Evolutionary conservation across 2,113 vertebrate species (phyloP).

Genomic region (Rhineura floridana): DNA sequence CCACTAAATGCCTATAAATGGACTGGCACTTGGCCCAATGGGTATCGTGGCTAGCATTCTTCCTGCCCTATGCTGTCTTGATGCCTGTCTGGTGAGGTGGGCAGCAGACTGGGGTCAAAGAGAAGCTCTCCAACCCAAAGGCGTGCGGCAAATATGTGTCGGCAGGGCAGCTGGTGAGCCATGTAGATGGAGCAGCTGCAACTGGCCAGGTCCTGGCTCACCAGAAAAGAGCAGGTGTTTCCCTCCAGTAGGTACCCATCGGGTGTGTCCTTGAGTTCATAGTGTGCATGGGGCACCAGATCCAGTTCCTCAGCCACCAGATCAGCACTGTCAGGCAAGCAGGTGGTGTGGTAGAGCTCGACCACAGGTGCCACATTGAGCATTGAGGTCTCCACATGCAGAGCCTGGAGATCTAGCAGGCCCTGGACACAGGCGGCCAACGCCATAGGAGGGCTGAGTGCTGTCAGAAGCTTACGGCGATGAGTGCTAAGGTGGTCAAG

Average conservation of each 20-base stretch:
- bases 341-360: neutral
- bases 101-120: conserved; percentile 20
- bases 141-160: conserved; percentile 35
- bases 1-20: too few relatives aligned
- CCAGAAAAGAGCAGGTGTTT: conserved; percentile 18
- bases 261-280: neutral
- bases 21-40: too few relatives aligned
- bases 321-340: neutral
- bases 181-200: conserved; percentile 46
- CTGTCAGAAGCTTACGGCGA: conserved; percentile 13
- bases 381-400: neutral
- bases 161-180: conserved; percentile 27
- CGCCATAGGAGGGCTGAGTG: neutral
- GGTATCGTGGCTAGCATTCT: neutral
- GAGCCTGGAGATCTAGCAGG: conserved; percentile 26
- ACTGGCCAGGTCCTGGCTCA: conserved; percentile 17
- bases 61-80: neutral
- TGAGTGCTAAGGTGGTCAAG: conserved; percentile 28
- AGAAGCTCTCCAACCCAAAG: conserved; percentile 43
- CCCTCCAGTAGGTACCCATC: conserved; percentile 36
- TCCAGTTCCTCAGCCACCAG: conserved; percentile 21
- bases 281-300: neutral
- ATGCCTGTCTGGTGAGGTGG: neutral
- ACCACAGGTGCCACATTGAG: conserved; percentile 1
- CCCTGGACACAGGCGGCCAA: conserved; percentile 1